Base-by-base conservation (phyloP, 2,113 vertebrate species). In the Phycodurus eques region DNA sequence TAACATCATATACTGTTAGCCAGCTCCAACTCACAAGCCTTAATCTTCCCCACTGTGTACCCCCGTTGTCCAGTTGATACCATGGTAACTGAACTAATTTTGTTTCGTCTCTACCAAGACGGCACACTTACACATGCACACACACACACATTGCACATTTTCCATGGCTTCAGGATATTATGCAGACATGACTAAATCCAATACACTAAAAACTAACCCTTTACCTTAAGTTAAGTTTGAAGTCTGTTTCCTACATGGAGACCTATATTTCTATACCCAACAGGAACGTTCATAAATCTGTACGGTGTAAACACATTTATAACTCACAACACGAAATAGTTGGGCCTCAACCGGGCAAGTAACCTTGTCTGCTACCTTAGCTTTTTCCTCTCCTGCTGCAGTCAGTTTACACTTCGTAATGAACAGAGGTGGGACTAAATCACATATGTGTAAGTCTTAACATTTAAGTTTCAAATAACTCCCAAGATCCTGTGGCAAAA, bases 1-100 rank as follows among this genome's bases (percentile, higher is more conserved):
- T 19, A 10, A 47, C 67, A 33, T 33, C 47, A 39, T 39, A 20
- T 31, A 42, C 49, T 44, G 44, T 56, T 67, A 59, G 0, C 54
- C 72, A 81, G 64, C 79, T 67, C 46, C 71, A 6, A 68, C 72
- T 83, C 78, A 70, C 73, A 74, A 73, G 2, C 85, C 83, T 82
- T 77, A 81, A 85, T 89, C 81, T 79, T 49, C 71, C 68, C 76
- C 65, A 44, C 83, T 91, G 88, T 91, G 83, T 89, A 88, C 80
- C 49, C 83, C 76, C 91, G 88, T 91, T 91, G 87, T 86, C 87
- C 71, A 65, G 62, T 66, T 27, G 81, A 33, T 65, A 2, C 85
- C 82, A 88, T 88, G 81, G 89, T 71, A 86, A 91, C 89, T 0
- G 46, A 53, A 70, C 78, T 59, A 60, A 19, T 77, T 78, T 66